Evolutionary conservation across 2,797 vertebrate species (phyloP), one percentile per base, ranked within the genome.

Genomic region (Oryzias dopingdopingensis): DNA sequence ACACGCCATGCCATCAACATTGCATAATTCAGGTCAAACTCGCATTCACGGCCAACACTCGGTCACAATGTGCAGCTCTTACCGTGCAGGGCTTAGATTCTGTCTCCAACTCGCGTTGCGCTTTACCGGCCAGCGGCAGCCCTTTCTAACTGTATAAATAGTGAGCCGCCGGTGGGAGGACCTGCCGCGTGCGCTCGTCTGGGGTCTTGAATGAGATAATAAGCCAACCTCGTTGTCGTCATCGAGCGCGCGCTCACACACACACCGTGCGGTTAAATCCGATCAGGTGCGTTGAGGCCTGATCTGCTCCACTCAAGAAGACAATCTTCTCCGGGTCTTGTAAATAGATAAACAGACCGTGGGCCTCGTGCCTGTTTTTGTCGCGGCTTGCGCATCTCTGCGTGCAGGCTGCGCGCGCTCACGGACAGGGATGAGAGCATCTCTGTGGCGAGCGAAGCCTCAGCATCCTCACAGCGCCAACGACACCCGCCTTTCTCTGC

Each of bases 151-250:
- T 62, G 79, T 90, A 83, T 91, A 90, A 91, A 92, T 89, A 90
- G 81, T 50, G 84, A 76, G 76, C 78, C 76, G 64, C 77, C 70
- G 71, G 90, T 90, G 91, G 90, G 90, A 92, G 90, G 90, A 85
- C 64, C 86, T 50, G 20, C 44, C 20, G 44, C 17, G 65, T 71
- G 54, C 64, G 58, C 68, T 68, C 70, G 74, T 67, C 66, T 74
- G 59, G 63, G 70, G 65, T 81, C 78, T 71, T 70, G 69, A 76
- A 70, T 63, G 78, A 83, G 72, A 82, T 79, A 77, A 70, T 63
- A 49, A 72, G 59, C 67, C 72, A 70, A 17, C 60, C 75, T 65
- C 66, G 59, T 52, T 71, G 58, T 51, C 70, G 62, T 80, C 79
- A 74, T 68, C 70, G 42, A 61, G 44, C 62, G 15, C n/a, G 4